Percentiles rank a stretch among this genome's conserved stretches.
Conservation (phyloP, 1,140 invertebrate species). For the Rhizoglyphus robini region DNA sequence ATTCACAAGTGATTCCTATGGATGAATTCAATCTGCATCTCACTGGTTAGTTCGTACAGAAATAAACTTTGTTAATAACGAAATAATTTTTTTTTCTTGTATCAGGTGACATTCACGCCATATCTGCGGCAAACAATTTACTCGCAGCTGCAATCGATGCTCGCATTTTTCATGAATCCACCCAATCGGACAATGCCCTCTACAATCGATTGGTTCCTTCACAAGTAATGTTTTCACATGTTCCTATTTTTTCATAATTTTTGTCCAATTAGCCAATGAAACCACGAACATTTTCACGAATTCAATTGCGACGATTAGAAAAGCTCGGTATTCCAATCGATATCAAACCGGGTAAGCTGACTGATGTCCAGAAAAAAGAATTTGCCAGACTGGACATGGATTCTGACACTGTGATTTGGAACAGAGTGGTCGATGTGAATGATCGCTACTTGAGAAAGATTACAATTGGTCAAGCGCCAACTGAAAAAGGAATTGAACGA, state of each 20-base stretch:
- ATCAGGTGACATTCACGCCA: constrained; percentile 97
- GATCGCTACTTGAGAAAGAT: constrained; percentile 92
- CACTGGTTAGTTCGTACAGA: too few relatives aligned
- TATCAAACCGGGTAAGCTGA: constrained; percentile 62
- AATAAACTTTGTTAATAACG: too few relatives aligned
- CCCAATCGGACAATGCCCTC: constrained; percentile 64
- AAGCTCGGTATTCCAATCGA: constrained; percentile 71
- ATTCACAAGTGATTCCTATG: constrained; percentile 83
- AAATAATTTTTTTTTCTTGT: too few relatives aligned
- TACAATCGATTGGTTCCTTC: constrained; percentile 77
- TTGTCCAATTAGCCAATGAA: too few relatives aligned
- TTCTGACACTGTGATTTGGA: constrained; percentile 76
- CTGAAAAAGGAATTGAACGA: constrained; percentile 74
- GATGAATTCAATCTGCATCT: constrained; percentile 98
- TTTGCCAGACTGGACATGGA: constrained; percentile 87
- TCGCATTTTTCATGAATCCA: constrained; percentile 86
- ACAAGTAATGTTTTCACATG: too few relatives aligned
- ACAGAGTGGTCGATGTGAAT: constrained; percentile 89
- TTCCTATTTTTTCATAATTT: too few relatives aligned
- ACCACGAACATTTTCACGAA: constrained; percentile 13
- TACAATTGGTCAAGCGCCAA: constrained; percentile 83
- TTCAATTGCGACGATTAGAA: constrained; percentile 30
- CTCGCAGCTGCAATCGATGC: constrained; percentile 74
- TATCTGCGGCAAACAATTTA: constrained; percentile 93
- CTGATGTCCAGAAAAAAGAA: constrained; percentile 29